Evolutionary conservation across 2,888 invertebrate species (phyloP).

Genomic region (Nephrotoma flavescens): DNA sequence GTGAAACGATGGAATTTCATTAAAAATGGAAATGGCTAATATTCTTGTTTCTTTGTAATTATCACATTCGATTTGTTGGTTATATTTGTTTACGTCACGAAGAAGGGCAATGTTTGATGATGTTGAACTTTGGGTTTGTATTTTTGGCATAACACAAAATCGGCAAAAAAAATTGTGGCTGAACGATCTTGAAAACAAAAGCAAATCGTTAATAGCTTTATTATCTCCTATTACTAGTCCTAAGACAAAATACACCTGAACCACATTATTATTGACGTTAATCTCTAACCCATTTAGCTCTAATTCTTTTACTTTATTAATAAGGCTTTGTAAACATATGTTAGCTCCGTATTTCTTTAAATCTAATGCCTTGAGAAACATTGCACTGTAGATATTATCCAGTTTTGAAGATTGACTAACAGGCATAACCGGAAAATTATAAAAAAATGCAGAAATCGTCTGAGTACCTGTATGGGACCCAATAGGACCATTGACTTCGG

Average conservation of each 20-base stretch:
- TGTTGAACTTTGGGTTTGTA: no score
- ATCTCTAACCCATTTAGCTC: slow-evolving; percentile 6
- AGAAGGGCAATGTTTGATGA: no score
- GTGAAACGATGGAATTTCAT: slow-evolving; percentile 10
- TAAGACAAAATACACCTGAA: slow-evolving; percentile 9
- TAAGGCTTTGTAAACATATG: slow-evolving; percentile 10
- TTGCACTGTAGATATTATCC: slow-evolving; percentile 10
- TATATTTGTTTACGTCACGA: background rate
- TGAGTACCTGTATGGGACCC: slow-evolving; percentile 10
- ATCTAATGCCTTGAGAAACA: slow-evolving; percentile 10
- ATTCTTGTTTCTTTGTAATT: slow-evolving; percentile 10
- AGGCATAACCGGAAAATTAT: slow-evolving; percentile 10
- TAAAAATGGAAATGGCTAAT: slow-evolving; percentile 10
- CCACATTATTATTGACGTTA: background rate
- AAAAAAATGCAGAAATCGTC: slow-evolving; percentile 10
- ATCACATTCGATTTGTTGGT: slow-evolving; percentile 5
- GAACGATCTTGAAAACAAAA: slow-evolving; percentile 11
- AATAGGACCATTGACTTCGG: no score
- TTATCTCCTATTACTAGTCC: slow-evolving; percentile 10
- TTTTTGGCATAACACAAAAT: slow-evolving; percentile 7
- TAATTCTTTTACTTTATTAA: slow-evolving; percentile 10
- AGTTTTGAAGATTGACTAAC: slow-evolving; percentile 6
- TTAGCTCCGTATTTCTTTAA: slow-evolving; percentile 9
- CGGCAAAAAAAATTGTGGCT: slow-evolving; percentile 12
- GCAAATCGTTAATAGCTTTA: slow-evolving; percentile 5